Percentiles rank a stretch among this genome's conserved stretches.
Evolutionary conservation across 2,797 vertebrate genomes (phyloP).

Genomic region (Hirundo rustica): DNA sequence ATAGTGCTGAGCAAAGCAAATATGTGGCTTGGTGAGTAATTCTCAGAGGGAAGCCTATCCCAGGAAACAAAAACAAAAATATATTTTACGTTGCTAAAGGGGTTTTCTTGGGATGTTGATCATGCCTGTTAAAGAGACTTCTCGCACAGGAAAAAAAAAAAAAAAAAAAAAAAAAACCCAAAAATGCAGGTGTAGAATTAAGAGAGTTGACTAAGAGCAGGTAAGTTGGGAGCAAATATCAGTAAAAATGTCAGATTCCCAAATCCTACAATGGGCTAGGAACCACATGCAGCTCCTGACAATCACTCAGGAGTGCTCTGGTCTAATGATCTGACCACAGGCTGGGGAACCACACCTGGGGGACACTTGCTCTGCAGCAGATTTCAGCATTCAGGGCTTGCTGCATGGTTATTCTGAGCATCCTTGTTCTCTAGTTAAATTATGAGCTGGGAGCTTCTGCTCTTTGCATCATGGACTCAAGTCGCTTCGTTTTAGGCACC

Average conservation of each 20-base stretch:
- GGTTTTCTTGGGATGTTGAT: not conserved
- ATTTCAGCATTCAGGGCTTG: not conserved
- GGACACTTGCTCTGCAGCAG: not conserved
- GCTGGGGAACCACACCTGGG: not conserved
- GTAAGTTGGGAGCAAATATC: not conserved
- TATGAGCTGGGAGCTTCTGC: not conserved
- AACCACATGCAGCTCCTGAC: not conserved
- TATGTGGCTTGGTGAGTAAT: not conserved
- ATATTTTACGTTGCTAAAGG: not conserved
- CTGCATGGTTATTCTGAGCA: not conserved
- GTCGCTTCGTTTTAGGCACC: not conserved
- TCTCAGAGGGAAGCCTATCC: slow-evolving; percentile 2
- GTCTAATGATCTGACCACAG: not conserved
- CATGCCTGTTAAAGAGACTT: not conserved
- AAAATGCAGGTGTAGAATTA: not conserved
- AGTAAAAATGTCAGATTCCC: not conserved
- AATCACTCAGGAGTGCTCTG: not conserved
- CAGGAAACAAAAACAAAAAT: not conserved
- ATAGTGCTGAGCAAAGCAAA: slow-evolving; percentile 33
- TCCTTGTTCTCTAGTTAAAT: not conserved
- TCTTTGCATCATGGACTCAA: not conserved
- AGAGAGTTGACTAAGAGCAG: not conserved
- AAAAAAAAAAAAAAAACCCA: too few species aligned
- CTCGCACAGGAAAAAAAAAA: not conserved
- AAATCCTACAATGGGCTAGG: not conserved